These are phyloP conservation scores for Rostratula benghalensis DNA, from an alignment of 2,113 vertebrate genomes.

Conservation along the genomic window DNA sequence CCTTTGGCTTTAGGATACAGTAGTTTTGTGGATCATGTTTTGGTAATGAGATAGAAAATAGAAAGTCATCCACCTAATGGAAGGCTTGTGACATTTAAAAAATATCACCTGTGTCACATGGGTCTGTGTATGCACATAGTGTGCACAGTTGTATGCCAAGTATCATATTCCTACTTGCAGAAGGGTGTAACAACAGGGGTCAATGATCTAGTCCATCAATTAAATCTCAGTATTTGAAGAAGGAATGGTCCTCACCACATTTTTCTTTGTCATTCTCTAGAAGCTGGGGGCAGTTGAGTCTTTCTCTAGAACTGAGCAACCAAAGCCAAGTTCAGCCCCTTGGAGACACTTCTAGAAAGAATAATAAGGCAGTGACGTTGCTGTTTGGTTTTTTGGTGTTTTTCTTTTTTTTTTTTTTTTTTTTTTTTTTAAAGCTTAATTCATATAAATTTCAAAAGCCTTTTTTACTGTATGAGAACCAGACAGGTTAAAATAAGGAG, in stretches of 20 bases:
- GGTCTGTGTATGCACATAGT: fast-evolving
- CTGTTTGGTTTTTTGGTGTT: background rate
- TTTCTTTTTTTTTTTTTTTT: too few species aligned
- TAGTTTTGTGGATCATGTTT: background rate
- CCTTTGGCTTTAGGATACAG: background rate
- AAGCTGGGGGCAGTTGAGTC: background rate
- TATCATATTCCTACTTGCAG: background rate
- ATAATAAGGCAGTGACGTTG: background rate
- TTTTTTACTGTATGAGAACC: background rate
- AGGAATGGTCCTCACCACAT: background rate
- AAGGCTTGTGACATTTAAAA: background rate
- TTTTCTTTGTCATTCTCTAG: background rate
- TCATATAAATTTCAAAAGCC: background rate
- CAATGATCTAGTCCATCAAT: fast-evolving
- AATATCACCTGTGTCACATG: background rate
- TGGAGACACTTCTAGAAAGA: background rate
- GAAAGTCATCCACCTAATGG: background rate
- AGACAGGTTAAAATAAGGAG: background rate
- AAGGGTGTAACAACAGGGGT: background rate
- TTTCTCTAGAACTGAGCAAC: background rate
- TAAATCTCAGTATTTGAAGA: background rate
- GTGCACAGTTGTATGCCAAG: background rate
- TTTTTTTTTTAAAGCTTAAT: background rate
- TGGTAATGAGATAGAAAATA: background rate
- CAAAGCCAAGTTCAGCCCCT: background rate